A percentile compares a stretch with the other conserved stretches of the same genome.
phyloP scores from a whole-genome alignment of 2,113 vertebrate species.

The Ondatra zibethicus region DNA sequence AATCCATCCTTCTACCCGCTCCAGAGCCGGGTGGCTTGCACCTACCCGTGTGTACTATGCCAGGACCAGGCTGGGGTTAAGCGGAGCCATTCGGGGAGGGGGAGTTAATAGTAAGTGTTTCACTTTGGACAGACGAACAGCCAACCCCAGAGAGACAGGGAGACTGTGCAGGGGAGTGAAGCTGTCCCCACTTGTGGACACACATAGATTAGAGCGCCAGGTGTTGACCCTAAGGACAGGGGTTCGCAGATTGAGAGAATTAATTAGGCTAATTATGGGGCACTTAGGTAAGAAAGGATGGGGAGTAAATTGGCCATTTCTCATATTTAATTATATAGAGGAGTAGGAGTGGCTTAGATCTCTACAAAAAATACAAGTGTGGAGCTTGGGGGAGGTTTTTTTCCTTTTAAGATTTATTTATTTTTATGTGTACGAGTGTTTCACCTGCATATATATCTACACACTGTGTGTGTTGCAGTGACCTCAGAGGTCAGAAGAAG shows the following conservation, averaged over 20 bases:
- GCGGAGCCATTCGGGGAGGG: background rate
- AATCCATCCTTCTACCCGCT: background rate
- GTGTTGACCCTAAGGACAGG: background rate
- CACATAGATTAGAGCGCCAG: background rate
- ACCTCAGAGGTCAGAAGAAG: background rate
- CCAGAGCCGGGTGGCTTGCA: background rate
- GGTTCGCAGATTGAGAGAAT: background rate
- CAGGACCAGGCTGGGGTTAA: background rate
- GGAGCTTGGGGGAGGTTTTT: background rate
- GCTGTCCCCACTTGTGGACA: background rate
- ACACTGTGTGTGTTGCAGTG: background rate
- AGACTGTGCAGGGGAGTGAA: background rate
- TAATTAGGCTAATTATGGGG: background rate
- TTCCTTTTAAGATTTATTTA: background rate
- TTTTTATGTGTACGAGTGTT: background rate
- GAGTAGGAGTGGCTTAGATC: background rate
- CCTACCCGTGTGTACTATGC: background rate
- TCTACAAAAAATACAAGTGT: background rate
- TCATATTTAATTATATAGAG: background rate
- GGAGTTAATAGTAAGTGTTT: background rate
- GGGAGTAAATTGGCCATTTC: background rate
- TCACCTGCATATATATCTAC: too few relatives aligned
- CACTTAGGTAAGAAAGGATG: background rate
- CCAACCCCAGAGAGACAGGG: background rate
- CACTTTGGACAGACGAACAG: background rate